Evolutionary conservation across 2,113 vertebrate species (phyloP), one percentile per base, ranked within the genome.

Genomic region (Oreocharis arfaki): DNA sequence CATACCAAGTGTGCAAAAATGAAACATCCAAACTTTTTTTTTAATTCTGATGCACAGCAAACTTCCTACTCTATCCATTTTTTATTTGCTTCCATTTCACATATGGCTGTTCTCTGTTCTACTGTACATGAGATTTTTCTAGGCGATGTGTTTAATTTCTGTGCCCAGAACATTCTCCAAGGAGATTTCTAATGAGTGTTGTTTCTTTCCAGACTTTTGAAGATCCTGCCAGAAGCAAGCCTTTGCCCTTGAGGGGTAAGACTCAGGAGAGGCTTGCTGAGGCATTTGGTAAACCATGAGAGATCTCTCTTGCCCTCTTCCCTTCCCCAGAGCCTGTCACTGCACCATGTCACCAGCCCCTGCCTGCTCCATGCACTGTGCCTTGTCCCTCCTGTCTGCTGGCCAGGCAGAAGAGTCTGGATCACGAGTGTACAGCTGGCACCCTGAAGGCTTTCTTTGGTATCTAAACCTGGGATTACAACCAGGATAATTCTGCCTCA

Each of bases 351-450:
- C 44, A 28, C 12, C 37, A 57, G 24, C 7, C n/a, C 18, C 37
- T 60, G 27, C 15, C 22, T 37, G 1, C 22, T 56, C 32, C 32
- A 2, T 7, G 9, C 17, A 9, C 47, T 0, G 0, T 39, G 23
- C 16, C 10, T 1, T 27, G 35, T 10, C 27, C 17, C 11, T 79
- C 2, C 37, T 12, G 7, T 42, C 17, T 55, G 39, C 42, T 73
- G 59, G 35, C 47, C 17, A 56, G 20, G 1, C 6, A 2, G 27
- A 47, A 20, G 3, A 18, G 7, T 61, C 32, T 44, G 67, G 37
- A 57, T 32, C 46, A 44, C 7, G 1, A 1, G 6, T 10, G 33
- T 30, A 30, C 35, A 42, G 6, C 4, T 33, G 37, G 7, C 0
- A 3, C 5, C n/a, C 37, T 67, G 20, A 82, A 57, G 33, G 7